Base-by-base conservation (phyloP, 2,888 invertebrate species). In the Meta bourneti region DNA sequence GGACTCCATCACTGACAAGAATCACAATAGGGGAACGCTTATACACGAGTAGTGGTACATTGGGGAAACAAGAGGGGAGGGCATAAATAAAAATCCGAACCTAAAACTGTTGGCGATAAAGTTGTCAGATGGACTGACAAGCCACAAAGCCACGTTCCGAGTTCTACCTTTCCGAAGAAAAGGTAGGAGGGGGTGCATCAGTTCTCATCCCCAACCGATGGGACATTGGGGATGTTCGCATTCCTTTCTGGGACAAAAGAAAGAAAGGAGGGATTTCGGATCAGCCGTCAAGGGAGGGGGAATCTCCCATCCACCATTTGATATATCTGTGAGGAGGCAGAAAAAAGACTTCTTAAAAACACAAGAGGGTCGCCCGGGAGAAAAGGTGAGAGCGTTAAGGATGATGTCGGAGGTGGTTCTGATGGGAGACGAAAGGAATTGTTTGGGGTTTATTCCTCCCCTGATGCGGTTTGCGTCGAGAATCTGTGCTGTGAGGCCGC, bases 51-150 rank as follows among this genome's bases (percentile, higher is more conserved):
- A 34, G 34, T 34, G 4, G 34, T 34, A 34, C 34, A 34, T 34
- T 4, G 34, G 34, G 34, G 34, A 6, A 77, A 80, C 49, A 51
- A 51, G 49, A 8, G 74, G 74, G 74, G 34, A 61, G 80, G 13
- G 7, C 0, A 49, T 8, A 8, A 70, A 86, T 48, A 20, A 72
- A 75, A 85, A 51, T 75, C 51, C 9, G 77, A 78, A 83, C 78
- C 82, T 54, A 69, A 83, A 92, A 89, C 86, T 82, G 84, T 61
- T 54, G 79, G 89, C 81, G 92, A 92, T 92, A 92, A 92, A 92
- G 92, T 92, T 92, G 92, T 92, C 92, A 92, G 92, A 86, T 86
- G 89, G 89, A 71, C 85, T 92, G 92, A 92, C 92, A 92, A 86
- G 92, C 86, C 81, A 85, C 85, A 89, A 92, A 92, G 89, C 85